These are phyloP conservation scores for Pemphigus obesinymphae DNA, from an alignment of 1,140 invertebrate genomes.

Conservation along the genomic window DNA sequence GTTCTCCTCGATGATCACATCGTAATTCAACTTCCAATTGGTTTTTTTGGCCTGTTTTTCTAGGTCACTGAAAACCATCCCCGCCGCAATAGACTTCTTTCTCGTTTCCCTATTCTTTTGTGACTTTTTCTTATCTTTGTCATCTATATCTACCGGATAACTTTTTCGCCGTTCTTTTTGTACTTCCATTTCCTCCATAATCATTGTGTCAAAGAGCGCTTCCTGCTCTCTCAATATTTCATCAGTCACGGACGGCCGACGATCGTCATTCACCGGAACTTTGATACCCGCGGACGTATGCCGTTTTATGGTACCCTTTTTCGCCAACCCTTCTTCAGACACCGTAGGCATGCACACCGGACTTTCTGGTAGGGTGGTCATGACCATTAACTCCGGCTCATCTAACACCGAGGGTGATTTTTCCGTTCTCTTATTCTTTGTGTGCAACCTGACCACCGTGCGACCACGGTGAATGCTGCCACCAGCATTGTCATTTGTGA, in stretches of 20 bases:
- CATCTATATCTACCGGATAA: constrained; percentile 46
- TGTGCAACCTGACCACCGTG: constrained; percentile 66
- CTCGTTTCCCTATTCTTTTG: neutral
- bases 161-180: constrained; percentile 27
- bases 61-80: neutral
- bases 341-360: neutral
- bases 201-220: constrained; percentile 52
- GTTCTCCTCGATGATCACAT: constrained; percentile 40
- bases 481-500: constrained; percentile 48
- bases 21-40: constrained; percentile 39
- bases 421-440: constrained; percentile 56
- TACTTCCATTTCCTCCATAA: constrained; percentile 50
- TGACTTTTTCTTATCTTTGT: constrained; percentile 44
- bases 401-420: constrained; percentile 64
- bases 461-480: constrained; percentile 64
- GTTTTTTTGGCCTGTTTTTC: neutral
- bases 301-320: constrained; percentile 43
- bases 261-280: constrained; percentile 17
- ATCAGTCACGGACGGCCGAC: constrained; percentile 43
- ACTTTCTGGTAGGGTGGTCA: neutral
- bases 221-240: constrained; percentile 46
- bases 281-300: constrained; percentile 38
- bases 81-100: neutral
- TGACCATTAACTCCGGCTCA: constrained; percentile 59
- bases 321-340: constrained; percentile 22